Evolutionary conservation across 2,888 invertebrate species (phyloP).

Genomic region (Aleiodes leptofemur): DNA sequence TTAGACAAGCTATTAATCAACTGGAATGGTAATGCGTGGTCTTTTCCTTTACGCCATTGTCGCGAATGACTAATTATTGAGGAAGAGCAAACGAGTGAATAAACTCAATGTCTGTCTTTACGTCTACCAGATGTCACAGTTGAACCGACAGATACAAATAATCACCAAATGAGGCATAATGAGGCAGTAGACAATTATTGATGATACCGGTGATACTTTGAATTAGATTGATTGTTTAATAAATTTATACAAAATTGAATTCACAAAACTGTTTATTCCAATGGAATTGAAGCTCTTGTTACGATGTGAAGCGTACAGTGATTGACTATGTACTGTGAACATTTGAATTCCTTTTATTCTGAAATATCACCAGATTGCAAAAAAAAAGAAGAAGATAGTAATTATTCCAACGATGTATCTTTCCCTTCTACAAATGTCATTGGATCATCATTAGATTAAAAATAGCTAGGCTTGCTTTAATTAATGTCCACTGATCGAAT

Average conservation of each 20-base stretch:
- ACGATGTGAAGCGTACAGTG: no score
- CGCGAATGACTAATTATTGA: slow-evolving; percentile 65
- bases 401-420: no score
- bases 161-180: slow-evolving; percentile 34
- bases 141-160: slow-evolving; percentile 45
- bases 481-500: no score
- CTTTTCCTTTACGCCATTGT: slow-evolving; percentile 60
- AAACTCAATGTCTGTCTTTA: slow-evolving; percentile 35
- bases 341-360: no score
- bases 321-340: no score
- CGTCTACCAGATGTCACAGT: slow-evolving; percentile 27
- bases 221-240: slow-evolving; percentile 33
- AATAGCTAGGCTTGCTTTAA: no score
- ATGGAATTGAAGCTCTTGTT: no score
- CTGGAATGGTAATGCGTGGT: slow-evolving; percentile 41
- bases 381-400: no score
- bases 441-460: no score
- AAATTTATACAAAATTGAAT: slow-evolving; percentile 3
- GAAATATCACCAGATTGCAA: no score
- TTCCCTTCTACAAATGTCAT: no score
- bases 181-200: slow-evolving; percentile 38
- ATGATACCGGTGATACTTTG: slow-evolving; percentile 25
- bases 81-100: slow-evolving; percentile 43
- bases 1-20: slow-evolving; percentile 67
- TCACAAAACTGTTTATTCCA: no score